A percentile compares a stretch with the other conserved stretches of the same genome.
Evolutionary conservation across 2,113 vertebrate genomes (phyloP).

Genomic region (Theristicus caerulescens): DNA sequence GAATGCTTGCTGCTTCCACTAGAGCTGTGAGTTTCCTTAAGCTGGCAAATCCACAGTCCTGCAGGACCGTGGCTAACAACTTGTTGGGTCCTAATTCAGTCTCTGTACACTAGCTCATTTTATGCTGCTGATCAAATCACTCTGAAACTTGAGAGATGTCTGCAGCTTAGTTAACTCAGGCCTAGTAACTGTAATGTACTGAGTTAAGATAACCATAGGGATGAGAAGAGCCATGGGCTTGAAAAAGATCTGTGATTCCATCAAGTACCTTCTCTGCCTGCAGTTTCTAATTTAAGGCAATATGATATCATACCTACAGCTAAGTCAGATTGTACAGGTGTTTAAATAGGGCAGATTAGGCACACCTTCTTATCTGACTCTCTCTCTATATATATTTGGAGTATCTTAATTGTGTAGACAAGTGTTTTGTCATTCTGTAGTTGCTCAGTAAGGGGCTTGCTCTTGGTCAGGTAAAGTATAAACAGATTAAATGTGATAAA

Average conservation of each 20-base stretch:
- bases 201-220: not conserved
- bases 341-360: not conserved
- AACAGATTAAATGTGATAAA: not conserved
- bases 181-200: not conserved
- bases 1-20: not conserved
- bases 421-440: not conserved
- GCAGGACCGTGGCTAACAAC: not conserved
- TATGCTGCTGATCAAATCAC: not conserved
- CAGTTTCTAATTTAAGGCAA: not conserved
- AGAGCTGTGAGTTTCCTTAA: not conserved
- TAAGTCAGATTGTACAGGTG: not conserved
- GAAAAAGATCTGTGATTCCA: not conserved
- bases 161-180: not conserved
- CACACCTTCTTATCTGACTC: not conserved
- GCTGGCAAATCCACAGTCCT: not conserved
- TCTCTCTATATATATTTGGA: not conserved
- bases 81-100: accelerated
- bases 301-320: not conserved
- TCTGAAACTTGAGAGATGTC: not conserved
- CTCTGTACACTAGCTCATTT: not conserved
- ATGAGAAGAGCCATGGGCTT: not conserved
- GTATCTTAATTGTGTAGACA: not conserved
- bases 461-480: not conserved
- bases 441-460: not conserved
- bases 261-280: not conserved